Conservation (phyloP, 2,113 vertebrate genomes). For the Alaudala cheleensis region DNA sequence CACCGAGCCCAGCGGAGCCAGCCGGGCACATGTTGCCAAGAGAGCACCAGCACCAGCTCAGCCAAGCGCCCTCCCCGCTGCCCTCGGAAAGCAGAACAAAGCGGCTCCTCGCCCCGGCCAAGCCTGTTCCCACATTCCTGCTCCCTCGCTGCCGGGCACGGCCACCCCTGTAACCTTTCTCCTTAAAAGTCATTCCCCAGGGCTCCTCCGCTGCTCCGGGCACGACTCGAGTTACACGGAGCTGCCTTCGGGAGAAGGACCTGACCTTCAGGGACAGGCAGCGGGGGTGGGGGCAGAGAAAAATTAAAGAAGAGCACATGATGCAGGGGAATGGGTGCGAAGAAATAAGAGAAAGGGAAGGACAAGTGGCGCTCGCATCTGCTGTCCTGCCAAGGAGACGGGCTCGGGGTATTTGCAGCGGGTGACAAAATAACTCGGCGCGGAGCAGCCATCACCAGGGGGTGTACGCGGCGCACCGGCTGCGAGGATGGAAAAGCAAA, state of each 20-base stretch:
- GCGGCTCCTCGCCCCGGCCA: neutral
- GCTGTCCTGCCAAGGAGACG: neutral
- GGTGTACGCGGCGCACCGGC: slow-evolving; percentile 45
- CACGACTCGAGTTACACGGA: neutral
- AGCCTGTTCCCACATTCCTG: neutral
- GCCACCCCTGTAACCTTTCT: neutral
- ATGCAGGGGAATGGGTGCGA: neutral
- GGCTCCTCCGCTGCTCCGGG: neutral
- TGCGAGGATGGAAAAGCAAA: slow-evolving; percentile 26
- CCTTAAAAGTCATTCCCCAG: neutral
- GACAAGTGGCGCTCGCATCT: neutral
- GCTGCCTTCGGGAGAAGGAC: neutral
- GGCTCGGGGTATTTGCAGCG: slow-evolving; percentile 1
- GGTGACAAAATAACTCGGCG: slow-evolving; percentile 25
- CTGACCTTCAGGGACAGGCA: neutral
- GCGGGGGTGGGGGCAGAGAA: rapidly evolving
- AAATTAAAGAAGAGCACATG: neutral
- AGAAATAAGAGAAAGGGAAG: neutral
- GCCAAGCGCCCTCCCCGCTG: slow-evolving; percentile 50
- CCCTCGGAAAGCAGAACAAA: slow-evolving; percentile 59
- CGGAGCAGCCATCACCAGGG: slow-evolving; percentile 14
- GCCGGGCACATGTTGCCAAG: slow-evolving; percentile 78
- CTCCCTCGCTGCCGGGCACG: neutral
- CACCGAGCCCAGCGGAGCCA: slow-evolving; percentile 37
- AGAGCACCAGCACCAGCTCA: slow-evolving; percentile 27